Conservation (phyloP, 35 echinoderm and acorn worm genomes). For the Nesometra sesokonis region DNA sequence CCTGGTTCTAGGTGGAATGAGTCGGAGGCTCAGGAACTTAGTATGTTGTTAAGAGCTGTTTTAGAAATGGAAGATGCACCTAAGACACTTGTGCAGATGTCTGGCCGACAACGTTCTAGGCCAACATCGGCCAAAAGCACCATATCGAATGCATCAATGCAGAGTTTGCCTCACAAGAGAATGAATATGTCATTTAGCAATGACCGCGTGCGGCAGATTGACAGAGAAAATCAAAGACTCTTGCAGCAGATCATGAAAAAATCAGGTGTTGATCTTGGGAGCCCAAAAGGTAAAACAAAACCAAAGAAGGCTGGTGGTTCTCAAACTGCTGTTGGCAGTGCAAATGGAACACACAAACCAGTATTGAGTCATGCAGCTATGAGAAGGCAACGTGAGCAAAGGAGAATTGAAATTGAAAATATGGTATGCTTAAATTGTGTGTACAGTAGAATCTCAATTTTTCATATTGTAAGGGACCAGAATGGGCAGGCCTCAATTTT, state of each 20-base stretch:
- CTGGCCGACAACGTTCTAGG: slow-evolving; percentile 36
- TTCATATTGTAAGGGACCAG: background rate
- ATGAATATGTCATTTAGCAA: slow-evolving; percentile 99
- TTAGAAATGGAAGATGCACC: slow-evolving; percentile 83
- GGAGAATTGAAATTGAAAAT: slow-evolving; percentile 92
- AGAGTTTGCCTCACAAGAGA: slow-evolving; percentile 59
- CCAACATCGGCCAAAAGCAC: slow-evolving; percentile 44
- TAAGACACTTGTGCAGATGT: slow-evolving; percentile 13
- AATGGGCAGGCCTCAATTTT: too few species aligned
- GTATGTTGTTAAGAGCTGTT: slow-evolving; percentile 74
- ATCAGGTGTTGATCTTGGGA: slow-evolving; percentile 4
- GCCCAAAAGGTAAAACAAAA: background rate
- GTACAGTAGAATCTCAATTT: background rate
- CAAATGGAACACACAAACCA: background rate
- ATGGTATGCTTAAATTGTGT: slow-evolving; percentile 38
- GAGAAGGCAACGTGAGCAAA: slow-evolving; percentile 64
- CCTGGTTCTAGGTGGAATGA: slow-evolving; percentile 3
- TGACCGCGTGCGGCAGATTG: slow-evolving; percentile 78
- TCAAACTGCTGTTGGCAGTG: background rate
- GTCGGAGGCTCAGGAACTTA: slow-evolving; percentile 72
- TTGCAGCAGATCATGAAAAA: slow-evolving; percentile 57
- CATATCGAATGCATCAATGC: background rate
- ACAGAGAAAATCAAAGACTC: slow-evolving; percentile 80
- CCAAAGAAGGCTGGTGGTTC: background rate
- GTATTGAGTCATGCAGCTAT: slow-evolving; percentile 78